Conservation (phyloP, 2,113 vertebrate genomes). For the Furnarius figulus region DNA sequence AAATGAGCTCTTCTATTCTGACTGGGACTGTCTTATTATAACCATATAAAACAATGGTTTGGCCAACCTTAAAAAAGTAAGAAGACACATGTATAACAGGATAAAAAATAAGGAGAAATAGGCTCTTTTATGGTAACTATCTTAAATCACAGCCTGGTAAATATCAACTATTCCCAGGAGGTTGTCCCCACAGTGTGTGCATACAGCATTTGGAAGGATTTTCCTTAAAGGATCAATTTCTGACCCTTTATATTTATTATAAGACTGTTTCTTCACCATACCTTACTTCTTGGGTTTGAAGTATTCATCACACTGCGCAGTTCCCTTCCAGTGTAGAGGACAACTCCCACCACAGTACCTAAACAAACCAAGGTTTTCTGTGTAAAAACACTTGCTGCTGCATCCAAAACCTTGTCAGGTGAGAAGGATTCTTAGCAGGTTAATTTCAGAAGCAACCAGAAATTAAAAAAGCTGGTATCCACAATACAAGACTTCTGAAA, state of each 20-base stretch:
- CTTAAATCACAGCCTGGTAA: background rate
- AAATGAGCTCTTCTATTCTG: background rate
- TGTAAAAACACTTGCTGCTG: background rate
- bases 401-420: background rate
- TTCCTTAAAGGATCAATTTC: background rate
- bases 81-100: background rate
- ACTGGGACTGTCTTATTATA: background rate
- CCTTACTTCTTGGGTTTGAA: constrained; percentile 95
- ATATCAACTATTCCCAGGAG: background rate
- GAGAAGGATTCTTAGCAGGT: background rate
- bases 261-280: constrained; percentile 48
- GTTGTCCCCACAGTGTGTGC: background rate
- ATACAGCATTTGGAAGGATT: background rate
- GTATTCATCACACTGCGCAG: constrained; percentile 98
- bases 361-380: background rate
- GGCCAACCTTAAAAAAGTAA: background rate
- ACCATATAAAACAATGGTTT: background rate
- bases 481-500: background rate
- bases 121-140: background rate
- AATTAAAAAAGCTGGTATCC: background rate
- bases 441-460: background rate
- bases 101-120: background rate
- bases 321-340: constrained; percentile 94
- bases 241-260: background rate
- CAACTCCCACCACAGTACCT: constrained; percentile 97